Base-by-base conservation (phyloP, 2,888 invertebrate genomes). In the Standfussiana lucernea region DNA sequence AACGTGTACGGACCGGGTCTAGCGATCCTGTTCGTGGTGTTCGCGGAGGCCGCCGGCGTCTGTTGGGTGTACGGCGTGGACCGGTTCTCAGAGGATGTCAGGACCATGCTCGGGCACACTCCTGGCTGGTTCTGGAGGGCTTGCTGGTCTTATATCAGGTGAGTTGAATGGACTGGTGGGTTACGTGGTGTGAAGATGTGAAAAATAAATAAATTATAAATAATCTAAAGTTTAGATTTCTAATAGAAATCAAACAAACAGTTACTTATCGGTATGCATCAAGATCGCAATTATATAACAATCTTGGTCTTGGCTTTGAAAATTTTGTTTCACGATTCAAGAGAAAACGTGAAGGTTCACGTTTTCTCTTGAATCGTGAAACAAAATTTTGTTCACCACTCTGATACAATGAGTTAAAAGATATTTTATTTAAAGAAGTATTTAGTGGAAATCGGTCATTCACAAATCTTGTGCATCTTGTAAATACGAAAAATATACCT, bases 31-130 rank as follows among this genome's bases (percentile, higher is more conserved):
- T 99, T 99, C 95, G 98, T 99, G 86, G 99, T 99, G 64, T 99
- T 99, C 92, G 98, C 99, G 77, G 99, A 99, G 93, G 98, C 99
- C 0, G 98, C 98, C 0, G 99, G 98, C 0, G 98, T 99, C 1
- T 98, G 98, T 94, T 99, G 99, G 98, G 97, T 99, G 89, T 99
- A 99, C 92, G 99, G 98, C 3, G 98, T 98, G 0, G 98, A 98
- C 88, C 97, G 98, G 79, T 98, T 99, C 94, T 98, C 98, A 0
- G 96, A 97, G 35, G 99, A 99, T 92, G 98, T 99, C 74, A 97
- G 98, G 91, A 97, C 97, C 91, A 99, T 99, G 99, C 97, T 99
- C 84, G 99, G 99, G 0, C 97, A 98, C 89, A 96, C 97, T 75
- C 98, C 99, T 0, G 98, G 98, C 0, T 93, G 97, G 86, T 98